phyloP scores from a whole-genome alignment of 2,888 invertebrate genomes.

The Arctia plantaginis region DNA sequence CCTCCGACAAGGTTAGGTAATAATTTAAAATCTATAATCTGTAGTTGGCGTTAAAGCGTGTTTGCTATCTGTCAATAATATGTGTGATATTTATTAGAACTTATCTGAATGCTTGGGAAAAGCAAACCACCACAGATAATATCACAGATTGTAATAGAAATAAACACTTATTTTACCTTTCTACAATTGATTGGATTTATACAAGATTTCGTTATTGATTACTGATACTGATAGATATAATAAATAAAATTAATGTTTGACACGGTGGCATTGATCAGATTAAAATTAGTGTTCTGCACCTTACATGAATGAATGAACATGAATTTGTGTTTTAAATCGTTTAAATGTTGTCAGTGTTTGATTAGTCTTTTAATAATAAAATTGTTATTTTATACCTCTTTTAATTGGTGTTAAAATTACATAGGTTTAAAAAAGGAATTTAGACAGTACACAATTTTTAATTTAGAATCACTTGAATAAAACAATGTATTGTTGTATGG shows the following conservation, averaged over 20 bases:
- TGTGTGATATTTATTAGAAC: too few species aligned
- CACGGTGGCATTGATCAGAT: not conserved
- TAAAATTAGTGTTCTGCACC: not conserved
- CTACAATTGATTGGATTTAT: not conserved
- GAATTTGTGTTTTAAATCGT: not conserved
- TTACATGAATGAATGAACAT: not conserved
- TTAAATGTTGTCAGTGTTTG: not conserved
- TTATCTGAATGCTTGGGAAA: not conserved
- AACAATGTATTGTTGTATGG: too few species aligned
- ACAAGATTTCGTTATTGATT: not conserved
- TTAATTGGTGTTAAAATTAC: not conserved
- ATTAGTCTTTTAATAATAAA: not conserved
- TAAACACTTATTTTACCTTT: not conserved
- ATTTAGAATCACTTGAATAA: not conserved
- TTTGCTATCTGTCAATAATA: too few species aligned
- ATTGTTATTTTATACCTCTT: not conserved
- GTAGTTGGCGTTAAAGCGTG: too few species aligned
- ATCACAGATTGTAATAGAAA: not conserved
- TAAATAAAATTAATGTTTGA: not conserved
- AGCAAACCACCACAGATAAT: not conserved
- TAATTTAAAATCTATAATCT: too few species aligned
- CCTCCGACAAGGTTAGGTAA: too few species aligned
- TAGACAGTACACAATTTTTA: not conserved
- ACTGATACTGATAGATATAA: not conserved
- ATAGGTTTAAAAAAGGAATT: too few species aligned